These are phyloP conservation scores for Zosterops japonicus DNA, from an alignment of 2,113 vertebrate species.

Conservation along the genomic window DNA sequence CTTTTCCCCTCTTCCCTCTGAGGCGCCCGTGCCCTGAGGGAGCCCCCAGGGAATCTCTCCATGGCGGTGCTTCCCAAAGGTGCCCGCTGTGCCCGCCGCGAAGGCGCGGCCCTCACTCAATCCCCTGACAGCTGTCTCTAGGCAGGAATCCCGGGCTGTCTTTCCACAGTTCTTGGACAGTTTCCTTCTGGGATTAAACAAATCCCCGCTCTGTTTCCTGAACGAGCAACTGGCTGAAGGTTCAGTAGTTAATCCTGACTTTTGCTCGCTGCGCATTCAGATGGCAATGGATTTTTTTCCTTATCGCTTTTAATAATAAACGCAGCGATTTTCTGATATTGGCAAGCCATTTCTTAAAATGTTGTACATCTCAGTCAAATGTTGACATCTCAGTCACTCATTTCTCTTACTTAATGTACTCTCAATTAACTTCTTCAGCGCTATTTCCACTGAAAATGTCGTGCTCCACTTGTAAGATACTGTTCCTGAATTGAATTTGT, in stretches of 20 bases:
- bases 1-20: background rate
- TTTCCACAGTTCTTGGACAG: background rate
- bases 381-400: too few species aligned
- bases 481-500: background rate
- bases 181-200: constrained; percentile 30
- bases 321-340: background rate
- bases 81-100: background rate
- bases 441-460: background rate
- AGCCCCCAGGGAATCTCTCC: background rate
- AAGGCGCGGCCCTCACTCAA: background rate
- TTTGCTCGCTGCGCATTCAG: background rate
- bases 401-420: background rate
- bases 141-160: background rate
- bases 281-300: too few species aligned
- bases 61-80: background rate
- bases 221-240: background rate
- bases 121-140: background rate
- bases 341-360: background rate
- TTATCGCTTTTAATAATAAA: background rate
- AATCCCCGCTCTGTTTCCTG: background rate
- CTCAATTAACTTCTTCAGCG: background rate
- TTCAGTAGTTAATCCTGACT: background rate
- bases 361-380: background rate
- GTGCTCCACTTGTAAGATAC: background rate
- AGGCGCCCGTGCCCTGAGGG: background rate